Evolutionary conservation across 2,113 vertebrate species (phyloP), one percentile per base, ranked within the genome.

Genomic region (Campylorhamphus procurvoides): DNA sequence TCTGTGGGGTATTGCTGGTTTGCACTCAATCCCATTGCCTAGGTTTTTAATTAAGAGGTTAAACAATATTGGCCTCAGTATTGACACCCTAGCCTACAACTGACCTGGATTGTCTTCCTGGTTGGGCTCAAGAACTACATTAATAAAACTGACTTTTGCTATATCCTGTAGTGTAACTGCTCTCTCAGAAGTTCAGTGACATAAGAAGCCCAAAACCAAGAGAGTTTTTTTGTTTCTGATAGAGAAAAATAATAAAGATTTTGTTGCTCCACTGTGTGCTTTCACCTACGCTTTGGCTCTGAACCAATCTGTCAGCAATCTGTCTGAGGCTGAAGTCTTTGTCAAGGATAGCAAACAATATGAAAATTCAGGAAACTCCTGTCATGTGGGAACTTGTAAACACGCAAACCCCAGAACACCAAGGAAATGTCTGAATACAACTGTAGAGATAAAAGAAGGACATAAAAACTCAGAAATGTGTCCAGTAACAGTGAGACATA

Each of bases 11-110:
- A 18, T 58, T 72, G 4, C 35, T 93, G 49, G 19, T 8, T 91
- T 50, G 44, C 7, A 5, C 55, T 64, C 29, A n/a, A 11, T 47
- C 25, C 12, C 18, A 10, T 7, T 37, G 10, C 50, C 5, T 8
- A 39, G 37, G 33, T 75, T 56, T 62, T 71, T 33, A 58, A 62
- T 23, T 7, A 74, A 71, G 27, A 56, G 7, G 3, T 56, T 74
- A 39, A 84, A 69, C 19, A 47, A 27, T 44, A n/a, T 6, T 73
- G 17, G 18, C 20, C 20, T 35, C 12, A 6, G 18, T 58, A 7
- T 42, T 56, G 24, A 49, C 9, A 8, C 15, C 29, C 1, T 1
- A 68, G 33, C 12, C 18, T 56, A n/a, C 0, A 2, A 68, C 6
- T 72, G 35, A 50, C 12, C 11, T 67, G 39, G 20, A 14, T 68